phyloP scores from a whole-genome alignment of 2,113 vertebrate genomes.

The Camarhynchus parvulus region DNA sequence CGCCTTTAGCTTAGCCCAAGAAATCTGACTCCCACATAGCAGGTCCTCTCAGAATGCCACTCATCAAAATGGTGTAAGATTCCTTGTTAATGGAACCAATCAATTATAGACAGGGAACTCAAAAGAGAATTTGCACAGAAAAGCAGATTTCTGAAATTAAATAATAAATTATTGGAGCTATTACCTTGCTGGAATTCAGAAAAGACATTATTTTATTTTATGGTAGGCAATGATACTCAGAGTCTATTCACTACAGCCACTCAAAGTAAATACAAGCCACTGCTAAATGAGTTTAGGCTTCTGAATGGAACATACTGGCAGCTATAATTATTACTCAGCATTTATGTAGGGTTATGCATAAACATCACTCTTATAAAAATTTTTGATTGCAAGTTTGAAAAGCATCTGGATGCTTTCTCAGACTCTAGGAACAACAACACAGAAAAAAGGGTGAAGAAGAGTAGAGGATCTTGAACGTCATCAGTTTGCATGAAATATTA shows the following conservation, averaged over 20 bases:
- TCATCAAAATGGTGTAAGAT: not conserved
- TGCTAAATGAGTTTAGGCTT: not conserved
- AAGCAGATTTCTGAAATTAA: not conserved
- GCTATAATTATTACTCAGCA: constrained; percentile 4
- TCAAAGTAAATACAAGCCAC: not conserved
- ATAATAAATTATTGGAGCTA: not conserved
- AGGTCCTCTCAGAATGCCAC: not conserved
- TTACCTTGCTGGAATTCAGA: not conserved
- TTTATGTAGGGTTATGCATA: not conserved
- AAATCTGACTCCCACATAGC: not conserved
- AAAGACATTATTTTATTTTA: not conserved
- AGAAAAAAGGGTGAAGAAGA: not conserved
- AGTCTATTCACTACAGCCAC: not conserved
- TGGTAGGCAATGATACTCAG: not conserved
- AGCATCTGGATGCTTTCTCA: not conserved
- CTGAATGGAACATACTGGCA: not conserved
- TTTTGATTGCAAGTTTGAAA: not conserved
- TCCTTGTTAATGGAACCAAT: not conserved
- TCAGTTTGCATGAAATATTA: not conserved
- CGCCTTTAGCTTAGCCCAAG: not conserved
- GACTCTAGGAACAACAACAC: not conserved
- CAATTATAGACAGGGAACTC: not conserved
- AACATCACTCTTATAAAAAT: not conserved
- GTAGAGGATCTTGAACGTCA: not conserved
- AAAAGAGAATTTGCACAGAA: not conserved